Evolutionary conservation across 2,113 vertebrate species (phyloP).

Genomic region (Dryoscopus gambensis): DNA sequence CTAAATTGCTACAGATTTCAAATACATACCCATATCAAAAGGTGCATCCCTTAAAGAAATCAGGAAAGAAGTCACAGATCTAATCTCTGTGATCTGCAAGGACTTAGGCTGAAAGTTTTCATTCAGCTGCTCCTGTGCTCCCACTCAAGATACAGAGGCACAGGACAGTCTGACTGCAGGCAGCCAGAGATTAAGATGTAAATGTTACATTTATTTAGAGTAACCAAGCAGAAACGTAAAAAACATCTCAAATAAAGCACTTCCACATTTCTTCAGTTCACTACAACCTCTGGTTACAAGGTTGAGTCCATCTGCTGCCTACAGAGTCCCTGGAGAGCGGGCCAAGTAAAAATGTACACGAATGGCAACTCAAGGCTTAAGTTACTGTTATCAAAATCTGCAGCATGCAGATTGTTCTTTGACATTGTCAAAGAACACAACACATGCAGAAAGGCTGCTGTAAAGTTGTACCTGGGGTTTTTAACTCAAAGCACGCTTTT

Average conservation of each 20-base stretch:
- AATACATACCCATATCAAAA: not conserved
- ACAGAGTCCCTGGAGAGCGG: not conserved
- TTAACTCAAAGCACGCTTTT: not conserved
- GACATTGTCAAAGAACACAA: not conserved
- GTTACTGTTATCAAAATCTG: not conserved
- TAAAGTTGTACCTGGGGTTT: not conserved
- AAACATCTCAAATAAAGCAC: not conserved
- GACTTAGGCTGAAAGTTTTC: not conserved
- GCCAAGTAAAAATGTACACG: not conserved
- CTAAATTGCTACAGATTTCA: not conserved
- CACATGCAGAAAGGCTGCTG: not conserved
- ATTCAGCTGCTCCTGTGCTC: not conserved
- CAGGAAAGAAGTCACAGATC: not conserved
- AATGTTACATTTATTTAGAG: not conserved
- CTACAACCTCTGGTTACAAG: not conserved
- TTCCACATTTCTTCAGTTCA: not conserved
- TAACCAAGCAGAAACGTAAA: not conserved
- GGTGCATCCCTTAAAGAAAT: not conserved
- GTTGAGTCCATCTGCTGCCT: not conserved
- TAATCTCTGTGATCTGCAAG: not conserved
- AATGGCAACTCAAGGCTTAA: not conserved
- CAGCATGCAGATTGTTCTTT: no score
- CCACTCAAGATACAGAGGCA: not conserved
- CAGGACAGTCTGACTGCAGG: not conserved
- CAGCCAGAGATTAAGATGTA: not conserved